Conservation (phyloP, 2,113 vertebrate genomes). For the Ptilonorhynchus violaceus region DNA sequence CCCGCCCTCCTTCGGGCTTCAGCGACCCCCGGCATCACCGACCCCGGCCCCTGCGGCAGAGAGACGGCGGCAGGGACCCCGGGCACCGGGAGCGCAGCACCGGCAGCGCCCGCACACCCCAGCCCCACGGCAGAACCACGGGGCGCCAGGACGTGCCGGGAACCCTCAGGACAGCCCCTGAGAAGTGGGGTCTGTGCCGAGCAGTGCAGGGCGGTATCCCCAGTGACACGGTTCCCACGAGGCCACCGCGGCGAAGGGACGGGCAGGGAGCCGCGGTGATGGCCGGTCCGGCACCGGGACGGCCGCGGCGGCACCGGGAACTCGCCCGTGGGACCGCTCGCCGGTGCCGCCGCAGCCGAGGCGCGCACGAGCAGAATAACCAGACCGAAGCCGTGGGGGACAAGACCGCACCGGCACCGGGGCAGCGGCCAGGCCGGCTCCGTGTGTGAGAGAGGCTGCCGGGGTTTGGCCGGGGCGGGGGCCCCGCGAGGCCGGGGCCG, state of each 20-base stretch:
- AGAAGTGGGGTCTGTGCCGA: background rate
- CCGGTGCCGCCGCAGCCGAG: background rate
- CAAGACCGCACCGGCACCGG: background rate
- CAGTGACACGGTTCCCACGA: background rate
- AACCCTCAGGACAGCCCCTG: background rate
- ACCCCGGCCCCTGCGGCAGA: background rate
- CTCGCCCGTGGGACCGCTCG: background rate
- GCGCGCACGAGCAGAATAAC: background rate
- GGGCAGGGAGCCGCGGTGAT: background rate
- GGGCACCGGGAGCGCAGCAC: background rate
- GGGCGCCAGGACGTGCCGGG: background rate
- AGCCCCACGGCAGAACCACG: background rate
- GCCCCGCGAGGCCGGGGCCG: background rate
- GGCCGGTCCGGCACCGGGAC: no score
- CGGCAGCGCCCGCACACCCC: no score
- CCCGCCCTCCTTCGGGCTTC: background rate
- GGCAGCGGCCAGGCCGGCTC: background rate
- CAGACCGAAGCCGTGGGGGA: background rate
- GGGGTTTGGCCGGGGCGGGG: background rate
- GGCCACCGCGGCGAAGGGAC: background rate
- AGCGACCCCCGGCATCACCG: background rate
- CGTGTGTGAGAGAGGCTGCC: background rate
- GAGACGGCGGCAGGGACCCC: background rate
- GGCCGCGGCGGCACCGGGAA: background rate
- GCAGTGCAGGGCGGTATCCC: background rate